Percentiles rank a stretch among this genome's conserved stretches.
Conservation (phyloP, 2,888 invertebrate species). For the Exephanes ischioxanthus region DNA sequence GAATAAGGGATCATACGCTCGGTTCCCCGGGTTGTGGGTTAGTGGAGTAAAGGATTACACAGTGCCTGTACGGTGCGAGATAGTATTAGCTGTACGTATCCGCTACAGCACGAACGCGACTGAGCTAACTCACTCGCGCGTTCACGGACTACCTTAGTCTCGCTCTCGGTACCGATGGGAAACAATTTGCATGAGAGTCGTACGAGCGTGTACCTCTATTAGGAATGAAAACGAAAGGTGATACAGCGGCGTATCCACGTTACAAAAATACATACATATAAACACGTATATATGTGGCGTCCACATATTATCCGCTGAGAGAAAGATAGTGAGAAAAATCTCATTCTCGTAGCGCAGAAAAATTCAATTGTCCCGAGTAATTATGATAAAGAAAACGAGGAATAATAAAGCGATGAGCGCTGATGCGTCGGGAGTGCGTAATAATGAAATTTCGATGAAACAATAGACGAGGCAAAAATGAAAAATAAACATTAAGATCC, state of each 20-base stretch:
- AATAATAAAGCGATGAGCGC: not conserved
- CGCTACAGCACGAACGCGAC: slow-evolving; percentile 40
- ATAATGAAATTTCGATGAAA: slow-evolving; percentile 54
- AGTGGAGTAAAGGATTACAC: slow-evolving; percentile 43
- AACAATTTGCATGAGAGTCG: slow-evolving; percentile 69
- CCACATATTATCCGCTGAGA: slow-evolving; percentile 9
- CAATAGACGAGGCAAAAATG: slow-evolving; percentile 56
- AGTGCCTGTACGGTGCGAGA: slow-evolving; percentile 8
- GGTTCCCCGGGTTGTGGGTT: slow-evolving; percentile 11
- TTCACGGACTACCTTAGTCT: slow-evolving; percentile 6
- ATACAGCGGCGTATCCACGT: slow-evolving; percentile 29
- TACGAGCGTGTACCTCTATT: slow-evolving; percentile 55
- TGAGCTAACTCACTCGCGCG: slow-evolving; percentile 2
- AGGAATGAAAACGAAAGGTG: slow-evolving; percentile 65
- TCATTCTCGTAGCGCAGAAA: slow-evolving; percentile 4
- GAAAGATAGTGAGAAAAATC: slow-evolving; percentile 24
- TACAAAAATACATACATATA: slow-evolving; percentile 2
- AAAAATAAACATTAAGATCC: slow-evolving; percentile 33
- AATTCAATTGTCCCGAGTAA: slow-evolving; percentile 27
- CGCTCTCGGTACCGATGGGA: slow-evolving; percentile 62
- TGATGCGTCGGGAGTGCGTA: slow-evolving; percentile 43
- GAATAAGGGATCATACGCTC: slow-evolving; percentile 25
- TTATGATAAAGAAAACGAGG: not conserved
- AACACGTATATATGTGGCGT: not conserved
- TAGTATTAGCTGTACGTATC: slow-evolving; percentile 20